These are phyloP conservation scores for Nannospalax galili DNA, from an alignment of 2,113 vertebrate genomes.

Conservation along the genomic window DNA sequence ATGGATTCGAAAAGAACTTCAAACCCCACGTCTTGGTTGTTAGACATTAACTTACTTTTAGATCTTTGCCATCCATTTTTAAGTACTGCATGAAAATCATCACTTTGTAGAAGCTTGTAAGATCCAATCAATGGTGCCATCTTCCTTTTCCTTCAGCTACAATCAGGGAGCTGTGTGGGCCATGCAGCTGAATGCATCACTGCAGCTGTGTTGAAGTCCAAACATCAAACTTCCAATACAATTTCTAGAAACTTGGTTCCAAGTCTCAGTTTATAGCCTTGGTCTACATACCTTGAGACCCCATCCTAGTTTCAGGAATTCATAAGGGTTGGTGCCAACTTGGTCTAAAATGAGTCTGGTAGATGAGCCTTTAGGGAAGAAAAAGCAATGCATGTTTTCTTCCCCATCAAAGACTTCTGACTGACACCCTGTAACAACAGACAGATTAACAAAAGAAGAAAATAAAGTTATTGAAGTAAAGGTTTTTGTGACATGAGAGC, in stretches of 20 bases:
- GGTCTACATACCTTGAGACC: not conserved
- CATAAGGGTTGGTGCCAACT: not conserved
- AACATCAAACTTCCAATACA: not conserved
- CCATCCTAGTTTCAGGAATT: not conserved
- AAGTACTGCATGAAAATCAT: not conserved
- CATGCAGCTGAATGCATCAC: not conserved
- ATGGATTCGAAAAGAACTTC: not conserved
- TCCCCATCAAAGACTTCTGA: too few relatives aligned
- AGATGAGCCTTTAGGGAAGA: too few relatives aligned
- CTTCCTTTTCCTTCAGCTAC: not conserved
- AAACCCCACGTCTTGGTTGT: not conserved
- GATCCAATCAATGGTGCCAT: not conserved
- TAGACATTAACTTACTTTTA: not conserved
- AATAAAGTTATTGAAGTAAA: not conserved
- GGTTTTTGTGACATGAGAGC: not conserved
- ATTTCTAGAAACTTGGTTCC: not conserved
- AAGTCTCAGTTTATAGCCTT: not conserved
- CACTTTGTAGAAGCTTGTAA: not conserved
- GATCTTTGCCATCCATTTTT: not conserved
- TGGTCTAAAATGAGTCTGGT: not conserved
- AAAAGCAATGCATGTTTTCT: not conserved
- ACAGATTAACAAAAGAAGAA: not conserved
- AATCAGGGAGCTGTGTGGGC: too few relatives aligned
- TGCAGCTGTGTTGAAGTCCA: not conserved
- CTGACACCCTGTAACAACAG: not conserved